Conservation (phyloP, 2,797 vertebrate genomes). For the Melopsittacus undulatus region DNA sequence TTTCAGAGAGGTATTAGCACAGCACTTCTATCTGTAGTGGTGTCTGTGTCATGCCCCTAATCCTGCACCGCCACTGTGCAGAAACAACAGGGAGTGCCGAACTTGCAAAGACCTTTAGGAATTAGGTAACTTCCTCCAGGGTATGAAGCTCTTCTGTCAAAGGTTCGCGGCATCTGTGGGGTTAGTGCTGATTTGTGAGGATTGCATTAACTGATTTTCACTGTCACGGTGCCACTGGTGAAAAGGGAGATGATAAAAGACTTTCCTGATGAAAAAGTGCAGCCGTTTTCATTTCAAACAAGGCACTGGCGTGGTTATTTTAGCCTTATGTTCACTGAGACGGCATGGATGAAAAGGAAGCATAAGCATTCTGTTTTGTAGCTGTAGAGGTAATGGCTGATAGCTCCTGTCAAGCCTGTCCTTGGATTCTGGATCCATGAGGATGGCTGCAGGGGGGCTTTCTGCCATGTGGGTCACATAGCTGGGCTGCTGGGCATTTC, state of each 20-base stretch:
- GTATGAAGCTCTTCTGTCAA: conserved; percentile 24
- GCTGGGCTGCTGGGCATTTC: not conserved
- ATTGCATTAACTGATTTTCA: conserved; percentile 30
- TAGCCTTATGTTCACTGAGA: not conserved
- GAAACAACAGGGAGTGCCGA: conserved; percentile 5
- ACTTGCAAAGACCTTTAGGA: conserved; percentile 52
- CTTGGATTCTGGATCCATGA: not conserved
- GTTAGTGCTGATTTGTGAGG: conserved; percentile 34
- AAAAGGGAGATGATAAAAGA: conserved; percentile 36
- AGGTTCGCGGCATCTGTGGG: not conserved
- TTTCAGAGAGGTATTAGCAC: conserved; percentile 31
- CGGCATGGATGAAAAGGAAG: not conserved
- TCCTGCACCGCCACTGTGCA: conserved; percentile 17
- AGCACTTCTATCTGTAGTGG: not conserved
- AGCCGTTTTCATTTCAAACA: conserved; percentile 40
- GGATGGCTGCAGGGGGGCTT: not conserved
- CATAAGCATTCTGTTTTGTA: not conserved
- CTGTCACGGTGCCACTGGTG: not conserved
- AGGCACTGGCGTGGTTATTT: not conserved
- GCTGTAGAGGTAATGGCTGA: not conserved
- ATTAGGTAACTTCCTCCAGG: conserved; percentile 46
- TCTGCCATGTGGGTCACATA: accelerated
- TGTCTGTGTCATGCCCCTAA: conserved; percentile 28
- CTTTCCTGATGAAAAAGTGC: not conserved
- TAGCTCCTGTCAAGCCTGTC: not conserved